Evolutionary conservation across 2,113 vertebrate genomes (phyloP).

Genomic region (Vombatus ursinus): DNA sequence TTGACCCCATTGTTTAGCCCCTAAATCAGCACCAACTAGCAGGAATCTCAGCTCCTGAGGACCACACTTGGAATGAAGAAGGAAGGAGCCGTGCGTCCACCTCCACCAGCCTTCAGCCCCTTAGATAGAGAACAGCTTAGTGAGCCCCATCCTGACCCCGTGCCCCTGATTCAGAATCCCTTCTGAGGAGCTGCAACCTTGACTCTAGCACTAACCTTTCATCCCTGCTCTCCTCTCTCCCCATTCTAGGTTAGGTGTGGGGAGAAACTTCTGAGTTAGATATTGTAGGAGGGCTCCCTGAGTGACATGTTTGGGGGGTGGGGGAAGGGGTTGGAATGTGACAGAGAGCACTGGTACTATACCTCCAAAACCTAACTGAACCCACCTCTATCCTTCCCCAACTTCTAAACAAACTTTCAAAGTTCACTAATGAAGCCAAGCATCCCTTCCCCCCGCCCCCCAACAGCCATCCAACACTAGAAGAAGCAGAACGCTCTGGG

Average conservation of each 20-base stretch:
- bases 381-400: not conserved
- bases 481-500: not conserved
- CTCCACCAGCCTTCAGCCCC: not conserved
- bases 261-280: not conserved
- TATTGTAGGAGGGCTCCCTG: not conserved
- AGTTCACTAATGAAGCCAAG: not conserved
- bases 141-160: not conserved
- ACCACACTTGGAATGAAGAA: not conserved
- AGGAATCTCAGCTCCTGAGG: not conserved
- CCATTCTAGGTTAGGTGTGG: not conserved
- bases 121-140: not conserved
- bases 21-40: not conserved
- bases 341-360: not conserved
- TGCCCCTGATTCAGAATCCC: not conserved
- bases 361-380: not conserved
- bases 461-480: not conserved
- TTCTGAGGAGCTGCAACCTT: not conserved
- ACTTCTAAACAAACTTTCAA: constrained; percentile 12
- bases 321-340: not conserved
- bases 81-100: not conserved
- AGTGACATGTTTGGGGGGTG: not conserved
- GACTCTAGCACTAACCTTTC: not conserved
- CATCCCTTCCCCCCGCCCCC: not conserved
- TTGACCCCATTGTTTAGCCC: constrained; percentile 4
- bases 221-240: not conserved